Evolutionary conservation across 2,113 vertebrate genomes (phyloP).

Genomic region (Otocyon megalotis): DNA sequence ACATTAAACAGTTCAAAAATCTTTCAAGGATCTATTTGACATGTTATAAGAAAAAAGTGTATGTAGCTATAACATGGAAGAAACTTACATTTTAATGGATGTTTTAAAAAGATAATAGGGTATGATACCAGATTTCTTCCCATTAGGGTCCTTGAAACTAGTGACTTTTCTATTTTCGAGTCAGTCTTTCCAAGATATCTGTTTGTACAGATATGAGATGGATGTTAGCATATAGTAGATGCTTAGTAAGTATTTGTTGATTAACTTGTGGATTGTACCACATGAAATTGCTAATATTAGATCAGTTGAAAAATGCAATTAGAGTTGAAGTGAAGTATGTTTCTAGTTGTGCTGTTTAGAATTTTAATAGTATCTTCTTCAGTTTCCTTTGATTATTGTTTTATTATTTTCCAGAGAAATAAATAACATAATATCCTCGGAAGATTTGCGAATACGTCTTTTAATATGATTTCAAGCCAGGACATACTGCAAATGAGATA

Average conservation of each 20-base stretch:
- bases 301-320: constrained; percentile 57
- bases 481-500: not conserved
- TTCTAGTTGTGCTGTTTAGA: constrained; percentile 58
- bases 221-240: constrained; percentile 18
- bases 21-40: constrained; percentile 51
- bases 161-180: constrained; percentile 71
- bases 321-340: constrained; percentile 23
- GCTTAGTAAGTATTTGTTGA: constrained; percentile 46
- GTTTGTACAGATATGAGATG: constrained; percentile 32
- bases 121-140: constrained; percentile 33
- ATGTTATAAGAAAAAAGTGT: constrained; percentile 61
- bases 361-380: not conserved
- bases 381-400: constrained; percentile 29
- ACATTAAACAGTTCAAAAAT: constrained; percentile 48
- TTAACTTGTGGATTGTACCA: constrained; percentile 55
- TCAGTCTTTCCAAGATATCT: constrained; percentile 52
- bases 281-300: constrained; percentile 60
- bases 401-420: constrained; percentile 48
- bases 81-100: constrained; percentile 62
- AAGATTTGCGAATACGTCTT: constrained; percentile 37
- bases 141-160: constrained; percentile 45
- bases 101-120: constrained; percentile 63
- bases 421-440: not conserved
- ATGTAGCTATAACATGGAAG: constrained; percentile 31
- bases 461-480: constrained; percentile 32